A percentile compares a stretch with the other conserved stretches of the same genome.
phyloP scores from a whole-genome alignment of 2,113 vertebrate species.

The Crotalus tigris region DNA sequence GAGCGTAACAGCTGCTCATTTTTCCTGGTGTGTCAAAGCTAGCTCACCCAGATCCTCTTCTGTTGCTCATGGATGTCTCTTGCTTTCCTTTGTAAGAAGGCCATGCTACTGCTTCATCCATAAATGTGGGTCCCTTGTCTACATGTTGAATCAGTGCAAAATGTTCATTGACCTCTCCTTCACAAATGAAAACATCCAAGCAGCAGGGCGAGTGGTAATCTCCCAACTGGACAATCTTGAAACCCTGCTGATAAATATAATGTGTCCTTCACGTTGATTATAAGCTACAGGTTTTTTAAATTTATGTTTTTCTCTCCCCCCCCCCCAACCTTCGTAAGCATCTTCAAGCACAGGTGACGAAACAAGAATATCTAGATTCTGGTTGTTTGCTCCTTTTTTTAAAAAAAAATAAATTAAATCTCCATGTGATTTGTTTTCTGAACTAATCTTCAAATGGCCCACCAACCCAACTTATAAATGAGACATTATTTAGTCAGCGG shows the following conservation, averaged over 20 bases:
- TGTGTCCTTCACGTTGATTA: background rate
- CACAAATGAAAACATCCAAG: background rate
- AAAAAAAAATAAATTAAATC: background rate
- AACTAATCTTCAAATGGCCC: constrained; percentile 28
- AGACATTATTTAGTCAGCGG: constrained; percentile 20
- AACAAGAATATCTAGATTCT: background rate
- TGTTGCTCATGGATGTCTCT: no score
- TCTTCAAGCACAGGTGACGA: background rate
- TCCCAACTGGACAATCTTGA: background rate
- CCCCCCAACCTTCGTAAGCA: no score
- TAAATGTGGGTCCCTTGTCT: background rate
- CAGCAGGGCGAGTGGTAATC: background rate
- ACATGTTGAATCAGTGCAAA: background rate
- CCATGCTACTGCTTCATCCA: background rate
- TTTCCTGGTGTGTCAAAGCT: background rate
- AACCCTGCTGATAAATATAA: background rate
- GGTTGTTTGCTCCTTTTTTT: background rate
- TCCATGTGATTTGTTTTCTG: background rate
- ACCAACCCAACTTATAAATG: background rate
- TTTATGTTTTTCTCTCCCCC: background rate
- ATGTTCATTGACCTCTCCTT: background rate
- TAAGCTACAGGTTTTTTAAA: background rate
- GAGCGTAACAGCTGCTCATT: background rate
- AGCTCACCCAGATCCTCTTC: background rate
- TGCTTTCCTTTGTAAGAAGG: background rate